A percentile compares a stretch with the other conserved stretches of the same genome.
Evolutionary conservation across 1,140 invertebrate genomes (phyloP).

Genomic region (Scaptomyza graminum): DNA sequence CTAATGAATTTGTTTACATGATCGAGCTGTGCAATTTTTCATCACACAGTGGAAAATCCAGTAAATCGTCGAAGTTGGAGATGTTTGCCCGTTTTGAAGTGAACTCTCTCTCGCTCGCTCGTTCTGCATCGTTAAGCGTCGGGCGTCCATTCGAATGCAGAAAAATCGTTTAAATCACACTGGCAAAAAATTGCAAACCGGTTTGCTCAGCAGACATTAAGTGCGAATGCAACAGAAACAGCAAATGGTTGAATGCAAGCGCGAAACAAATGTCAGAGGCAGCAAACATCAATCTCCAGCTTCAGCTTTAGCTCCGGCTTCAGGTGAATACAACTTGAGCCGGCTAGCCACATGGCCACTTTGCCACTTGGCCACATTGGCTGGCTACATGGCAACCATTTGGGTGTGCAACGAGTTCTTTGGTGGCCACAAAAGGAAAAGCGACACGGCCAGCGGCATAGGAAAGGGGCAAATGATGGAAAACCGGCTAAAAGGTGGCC

Average conservation of each 20-base stretch:
- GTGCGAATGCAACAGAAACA: conserved; percentile 52
- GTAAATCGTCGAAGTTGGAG: conserved; percentile 33
- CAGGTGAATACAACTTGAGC: background rate
- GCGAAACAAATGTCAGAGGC: conserved; percentile 81
- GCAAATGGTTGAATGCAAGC: conserved; percentile 47
- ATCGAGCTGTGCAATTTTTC: conserved; percentile 78
- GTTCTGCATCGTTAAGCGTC: conserved; percentile 23
- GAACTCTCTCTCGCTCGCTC: background rate
- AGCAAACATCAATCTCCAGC: conserved; percentile 79
- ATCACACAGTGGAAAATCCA: conserved; percentile 65
- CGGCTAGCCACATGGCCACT: conserved; percentile 34
- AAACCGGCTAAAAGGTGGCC: conserved; percentile 61
- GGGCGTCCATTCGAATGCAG: conserved; percentile 54
- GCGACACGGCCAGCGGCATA: conserved; percentile 29
- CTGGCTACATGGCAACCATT: conserved; percentile 49
- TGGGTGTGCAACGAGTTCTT: conserved; percentile 73
- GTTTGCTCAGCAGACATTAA: conserved; percentile 39
- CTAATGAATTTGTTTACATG: conserved; percentile 81
- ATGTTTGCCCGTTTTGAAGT: background rate
- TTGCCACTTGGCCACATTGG: conserved; percentile 18
- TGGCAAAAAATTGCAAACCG: conserved; percentile 68
- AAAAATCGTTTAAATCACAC: conserved; percentile 78
- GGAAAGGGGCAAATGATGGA: conserved; percentile 3
- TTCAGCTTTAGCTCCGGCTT: conserved; percentile 19
- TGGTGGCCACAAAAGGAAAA: conserved; percentile 81